Conservation (phyloP, 2,888 invertebrate genomes). For the Caradrina clavipalpis region DNA sequence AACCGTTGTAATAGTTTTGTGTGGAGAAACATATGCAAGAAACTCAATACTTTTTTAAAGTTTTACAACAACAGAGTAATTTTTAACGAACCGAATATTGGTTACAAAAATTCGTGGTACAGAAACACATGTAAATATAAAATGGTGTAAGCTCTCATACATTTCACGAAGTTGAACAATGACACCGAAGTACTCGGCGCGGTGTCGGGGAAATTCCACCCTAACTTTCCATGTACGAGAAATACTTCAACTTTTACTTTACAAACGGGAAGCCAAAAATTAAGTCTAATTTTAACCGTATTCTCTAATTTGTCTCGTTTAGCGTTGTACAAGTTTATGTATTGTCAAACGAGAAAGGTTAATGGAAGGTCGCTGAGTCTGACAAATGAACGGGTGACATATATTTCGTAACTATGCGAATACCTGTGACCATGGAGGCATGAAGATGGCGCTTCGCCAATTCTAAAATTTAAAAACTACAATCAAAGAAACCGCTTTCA, state of each 20-base stretch:
- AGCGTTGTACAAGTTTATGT: constrained; percentile 1
- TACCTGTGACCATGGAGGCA: constrained; percentile 32
- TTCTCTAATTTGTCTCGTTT: constrained; percentile 14
- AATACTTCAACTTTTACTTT: constrained; percentile 40
- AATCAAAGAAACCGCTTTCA: constrained; percentile 41
- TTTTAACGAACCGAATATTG: neutral
- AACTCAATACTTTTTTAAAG: too few relatives aligned
- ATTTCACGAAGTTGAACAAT: constrained; percentile 48
- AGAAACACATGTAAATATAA: constrained; percentile 10
- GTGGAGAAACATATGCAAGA: too few relatives aligned
- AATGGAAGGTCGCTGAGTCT: constrained; percentile 14
- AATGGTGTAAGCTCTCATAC: constrained; percentile 17
- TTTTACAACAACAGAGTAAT: too few relatives aligned
- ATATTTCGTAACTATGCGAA: constrained; percentile 30
- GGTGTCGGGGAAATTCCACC: constrained; percentile 36
- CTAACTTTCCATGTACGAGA: constrained; percentile 32
- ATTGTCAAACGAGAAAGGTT: constrained; percentile 12
- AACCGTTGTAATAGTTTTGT: too few relatives aligned
- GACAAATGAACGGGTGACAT: constrained; percentile 31
- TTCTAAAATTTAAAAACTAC: constrained; percentile 42
- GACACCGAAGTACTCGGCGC: constrained; percentile 22
- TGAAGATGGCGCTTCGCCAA: constrained; percentile 50
- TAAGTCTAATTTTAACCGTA: constrained; percentile 7
- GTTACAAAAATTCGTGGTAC: constrained; percentile 10
- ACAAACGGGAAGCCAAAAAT: constrained; percentile 19